These are phyloP conservation scores for Hemithea aestivaria DNA, from an alignment of 2,888 invertebrate genomes.

Conservation along the genomic window DNA sequence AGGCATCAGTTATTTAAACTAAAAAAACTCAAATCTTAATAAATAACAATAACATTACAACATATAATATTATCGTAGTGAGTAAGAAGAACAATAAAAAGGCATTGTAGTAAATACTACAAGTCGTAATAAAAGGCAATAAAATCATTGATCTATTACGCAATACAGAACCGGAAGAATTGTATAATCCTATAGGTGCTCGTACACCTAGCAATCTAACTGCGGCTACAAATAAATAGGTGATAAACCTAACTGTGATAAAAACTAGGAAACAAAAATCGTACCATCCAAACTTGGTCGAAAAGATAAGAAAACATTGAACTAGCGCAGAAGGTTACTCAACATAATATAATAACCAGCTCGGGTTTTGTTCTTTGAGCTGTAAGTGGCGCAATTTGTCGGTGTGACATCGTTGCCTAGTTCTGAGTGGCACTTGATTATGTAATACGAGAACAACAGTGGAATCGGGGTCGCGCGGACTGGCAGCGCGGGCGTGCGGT, in stretches of 20 bases:
- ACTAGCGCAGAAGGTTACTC: slow-evolving; percentile 19
- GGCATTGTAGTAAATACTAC: no score
- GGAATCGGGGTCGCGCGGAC: slow-evolving; percentile 70
- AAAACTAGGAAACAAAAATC: no score
- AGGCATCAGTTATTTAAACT: no score
- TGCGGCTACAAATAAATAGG: no score
- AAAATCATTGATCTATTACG: slow-evolving; percentile 8
- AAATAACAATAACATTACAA: no score
- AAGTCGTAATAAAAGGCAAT: slow-evolving; percentile 24
- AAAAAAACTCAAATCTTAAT: no score
- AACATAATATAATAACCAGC: slow-evolving; percentile 26
- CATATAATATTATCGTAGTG: no score
- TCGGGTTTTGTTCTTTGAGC: slow-evolving; percentile 20
- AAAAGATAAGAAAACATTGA: slow-evolving; percentile 3
- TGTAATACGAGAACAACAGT: slow-evolving; percentile 71
- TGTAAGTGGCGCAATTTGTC: slow-evolving; percentile 74
- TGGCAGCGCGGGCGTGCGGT: slow-evolving; percentile 49
- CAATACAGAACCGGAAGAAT: slow-evolving; percentile 9
- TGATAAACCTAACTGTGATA: no score
- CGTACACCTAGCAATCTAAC: no score
- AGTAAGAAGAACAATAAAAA: no score
- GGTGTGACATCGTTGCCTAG: slow-evolving; percentile 78
- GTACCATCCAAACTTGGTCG: neutral
- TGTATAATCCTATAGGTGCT: no score
- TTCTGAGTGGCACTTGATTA: slow-evolving; percentile 69